Evolutionary conservation across 2,797 vertebrate species (phyloP).

Genomic region (Helicolenus hilgendorfi): DNA sequence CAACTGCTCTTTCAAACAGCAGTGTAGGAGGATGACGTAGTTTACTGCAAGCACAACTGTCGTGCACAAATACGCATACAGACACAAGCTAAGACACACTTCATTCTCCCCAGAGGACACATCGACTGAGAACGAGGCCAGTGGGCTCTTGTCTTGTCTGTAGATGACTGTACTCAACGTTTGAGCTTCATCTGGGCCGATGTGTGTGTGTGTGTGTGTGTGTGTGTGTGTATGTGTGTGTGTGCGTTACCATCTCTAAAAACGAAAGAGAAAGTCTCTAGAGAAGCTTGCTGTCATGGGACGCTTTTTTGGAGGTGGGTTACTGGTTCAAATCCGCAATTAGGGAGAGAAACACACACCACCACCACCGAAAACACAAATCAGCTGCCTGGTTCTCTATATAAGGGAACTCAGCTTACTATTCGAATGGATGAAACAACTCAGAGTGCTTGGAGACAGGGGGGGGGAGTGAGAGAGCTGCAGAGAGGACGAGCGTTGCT

Average conservation of each 20-base stretch:
- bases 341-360: not conserved
- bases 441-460: slow-evolving; percentile 74
- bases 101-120: slow-evolving; percentile 66
- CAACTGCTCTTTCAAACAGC: slow-evolving; percentile 40
- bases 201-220: not conserved
- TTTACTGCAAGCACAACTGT: slow-evolving; percentile 54
- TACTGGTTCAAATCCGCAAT: slow-evolving; percentile 42
- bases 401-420: slow-evolving; percentile 57
- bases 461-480: slow-evolving; percentile 74
- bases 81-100: slow-evolving; percentile 65
- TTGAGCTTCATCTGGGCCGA: slow-evolving; percentile 60
- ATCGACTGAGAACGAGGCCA: slow-evolving; percentile 76
- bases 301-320: slow-evolving; percentile 33
- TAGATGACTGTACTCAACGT: slow-evolving; percentile 72
- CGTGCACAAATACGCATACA: slow-evolving; percentile 12
- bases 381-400: slow-evolving; percentile 42
- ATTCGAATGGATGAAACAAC: slow-evolving; percentile 68
- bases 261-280: slow-evolving; percentile 34
- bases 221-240: slow-evolving; percentile 2
- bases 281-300: slow-evolving; percentile 4
- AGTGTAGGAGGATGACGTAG: slow-evolving; percentile 58
- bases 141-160: slow-evolving; percentile 78
- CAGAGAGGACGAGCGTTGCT: slow-evolving; percentile 83
- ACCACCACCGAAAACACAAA: slow-evolving; percentile 20
- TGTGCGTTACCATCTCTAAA: slow-evolving; percentile 14